Evolutionary conservation across 1,140 invertebrate species (phyloP), one percentile per base, ranked within the genome.

Genomic region (Teleopsis dalmanni): DNA sequence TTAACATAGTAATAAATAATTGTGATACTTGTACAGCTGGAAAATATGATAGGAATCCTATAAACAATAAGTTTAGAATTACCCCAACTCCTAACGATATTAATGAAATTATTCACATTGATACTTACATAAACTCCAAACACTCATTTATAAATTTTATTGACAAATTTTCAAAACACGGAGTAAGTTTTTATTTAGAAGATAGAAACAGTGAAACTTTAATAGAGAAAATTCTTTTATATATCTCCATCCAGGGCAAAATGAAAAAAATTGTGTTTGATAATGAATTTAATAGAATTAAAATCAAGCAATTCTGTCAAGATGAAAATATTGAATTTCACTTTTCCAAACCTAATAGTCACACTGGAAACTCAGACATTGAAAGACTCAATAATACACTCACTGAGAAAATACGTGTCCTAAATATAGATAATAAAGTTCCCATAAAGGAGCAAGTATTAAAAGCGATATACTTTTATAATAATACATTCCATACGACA

Each of bases 41-140:
- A 37, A 55, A 55, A 48, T 52, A 55, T 36, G 50, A 52, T 26
- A 55, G 53, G 23, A 44, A 47, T 21, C 52, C 52, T 35, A 53
- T 46, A n/a, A n/a, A n/a, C n/a, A n/a, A n/a, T n/a, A n/a, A n/a
- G n/a, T n/a, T n/a, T n/a, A n/a, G n/a, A n/a, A n/a, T n/a, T n/a
- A n/a, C n/a, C n/a, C n/a, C n/a, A n/a, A n/a, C n/a, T n/a, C n/a
- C n/a, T n/a, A n/a, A n/a, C n/a, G n/a, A n/a, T n/a, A n/a, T n/a
- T n/a, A n/a, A n/a, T n/a, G n/a, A n/a, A n/a, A n/a, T n/a, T n/a
- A n/a, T n/a, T n/a, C n/a, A n/a, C n/a, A 41, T 49, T 33, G 51
- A 53, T 43, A 53, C 44, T 31, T 53, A 53, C 44, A 52, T 46
- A 42, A 52, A 48, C 44, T 43, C 26, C 43, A 50, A 34, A 50